A percentile compares a stretch with the other conserved stretches of the same genome.
Conservation (phyloP, 1,140 invertebrate genomes). For the Drosophila tani region DNA sequence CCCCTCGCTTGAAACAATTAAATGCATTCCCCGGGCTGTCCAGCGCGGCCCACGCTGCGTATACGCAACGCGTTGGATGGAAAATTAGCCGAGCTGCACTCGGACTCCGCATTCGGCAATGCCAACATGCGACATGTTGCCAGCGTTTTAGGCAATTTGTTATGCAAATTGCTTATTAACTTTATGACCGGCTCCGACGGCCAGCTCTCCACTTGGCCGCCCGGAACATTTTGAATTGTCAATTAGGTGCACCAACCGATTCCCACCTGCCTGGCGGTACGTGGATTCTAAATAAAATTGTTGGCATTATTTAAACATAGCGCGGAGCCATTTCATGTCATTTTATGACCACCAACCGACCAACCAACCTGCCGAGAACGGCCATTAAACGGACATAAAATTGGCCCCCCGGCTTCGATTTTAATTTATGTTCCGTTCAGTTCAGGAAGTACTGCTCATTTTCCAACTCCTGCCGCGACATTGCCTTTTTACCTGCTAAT, state of each 20-base stretch:
- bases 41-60: constrained; percentile 43
- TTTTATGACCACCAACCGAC: constrained; percentile 30
- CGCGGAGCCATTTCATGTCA: constrained; percentile 17
- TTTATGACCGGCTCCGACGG: constrained; percentile 59
- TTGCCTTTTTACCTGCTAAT: constrained; percentile 60
- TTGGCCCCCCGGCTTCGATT: constrained; percentile 58
- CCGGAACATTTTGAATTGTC: constrained; percentile 72
- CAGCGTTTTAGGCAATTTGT: constrained; percentile 80
- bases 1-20: constrained; percentile 65
- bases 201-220: constrained; percentile 42
- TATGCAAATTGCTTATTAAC: constrained; percentile 84
- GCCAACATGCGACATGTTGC: constrained; percentile 66
- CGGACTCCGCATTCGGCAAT: constrained; percentile 33
- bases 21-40: constrained; percentile 55
- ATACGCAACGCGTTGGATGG: constrained; percentile 55
- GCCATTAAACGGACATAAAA: constrained; percentile 68
- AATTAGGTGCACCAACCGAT: constrained; percentile 55
- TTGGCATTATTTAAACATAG: constrained; percentile 38
- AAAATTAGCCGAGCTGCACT: constrained; percentile 46
- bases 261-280: background rate
- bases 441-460: constrained; percentile 2
- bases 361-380: constrained; percentile 20
- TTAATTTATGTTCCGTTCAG: constrained; percentile 69
- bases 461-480: constrained; percentile 5
- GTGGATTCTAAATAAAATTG: constrained; percentile 29